A percentile compares a stretch with the other conserved stretches of the same genome.
phyloP scores from a whole-genome alignment of 2,888 invertebrate genomes.

The Dynastes hyllus region DNA sequence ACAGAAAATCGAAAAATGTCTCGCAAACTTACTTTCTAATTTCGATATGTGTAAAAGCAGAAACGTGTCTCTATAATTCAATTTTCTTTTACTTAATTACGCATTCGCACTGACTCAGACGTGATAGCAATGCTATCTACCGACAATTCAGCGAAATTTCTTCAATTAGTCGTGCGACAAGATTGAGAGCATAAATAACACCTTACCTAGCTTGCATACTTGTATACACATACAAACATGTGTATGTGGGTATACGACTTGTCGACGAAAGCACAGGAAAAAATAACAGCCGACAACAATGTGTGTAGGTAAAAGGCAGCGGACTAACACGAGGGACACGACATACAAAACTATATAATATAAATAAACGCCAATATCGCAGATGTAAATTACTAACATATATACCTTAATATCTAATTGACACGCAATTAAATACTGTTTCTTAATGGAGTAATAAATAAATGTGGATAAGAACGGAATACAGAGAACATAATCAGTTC shows the following conservation, averaged over 20 bases:
- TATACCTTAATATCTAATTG: constrained; percentile 47
- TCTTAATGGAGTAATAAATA: constrained; percentile 44
- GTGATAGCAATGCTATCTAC: background rate
- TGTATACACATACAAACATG: background rate
- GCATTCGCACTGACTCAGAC: background rate
- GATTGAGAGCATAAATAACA: constrained; percentile 31
- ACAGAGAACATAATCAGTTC: background rate
- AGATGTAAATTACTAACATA: constrained; percentile 42
- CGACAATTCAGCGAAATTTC: constrained; percentile 6
- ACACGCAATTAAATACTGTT: constrained; percentile 47
- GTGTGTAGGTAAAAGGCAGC: background rate
- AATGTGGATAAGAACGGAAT: constrained; percentile 6
- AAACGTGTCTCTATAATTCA: background rate
- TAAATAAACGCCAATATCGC: constrained; percentile 39
- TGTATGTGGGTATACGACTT: background rate
- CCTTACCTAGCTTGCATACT: background rate
- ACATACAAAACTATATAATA: background rate
- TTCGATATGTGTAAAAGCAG: background rate
- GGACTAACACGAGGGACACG: background rate
- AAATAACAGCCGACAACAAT: background rate
- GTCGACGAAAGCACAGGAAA: background rate
- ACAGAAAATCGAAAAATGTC: background rate
- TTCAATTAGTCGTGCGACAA: constrained; percentile 29
- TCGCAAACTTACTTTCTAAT: background rate
- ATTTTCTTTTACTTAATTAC: background rate